phyloP scores from a whole-genome alignment of 2,113 vertebrate species.

The Paramisgurnus dabryanus region DNA sequence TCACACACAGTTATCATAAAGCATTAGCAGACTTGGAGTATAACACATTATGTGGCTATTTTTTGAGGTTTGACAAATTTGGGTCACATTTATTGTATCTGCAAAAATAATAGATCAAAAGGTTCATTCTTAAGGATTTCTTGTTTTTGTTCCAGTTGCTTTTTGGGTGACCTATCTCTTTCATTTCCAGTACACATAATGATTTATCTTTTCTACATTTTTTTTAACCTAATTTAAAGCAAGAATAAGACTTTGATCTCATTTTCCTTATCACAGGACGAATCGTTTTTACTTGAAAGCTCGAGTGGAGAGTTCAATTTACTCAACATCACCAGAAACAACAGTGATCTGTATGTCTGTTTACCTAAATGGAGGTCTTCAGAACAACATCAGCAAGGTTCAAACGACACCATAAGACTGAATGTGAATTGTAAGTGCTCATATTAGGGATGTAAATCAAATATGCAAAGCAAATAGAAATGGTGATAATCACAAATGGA shows the following conservation, averaged over 20 bases:
- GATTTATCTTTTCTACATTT: neutral
- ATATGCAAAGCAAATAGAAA: no score
- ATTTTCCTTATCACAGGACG: slow-evolving; percentile 34
- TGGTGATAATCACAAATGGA: neutral
- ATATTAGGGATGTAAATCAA: neutral
- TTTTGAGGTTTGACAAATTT: no score
- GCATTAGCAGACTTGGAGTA: no score
- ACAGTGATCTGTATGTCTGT: slow-evolving; percentile 47
- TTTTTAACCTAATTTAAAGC: neutral
- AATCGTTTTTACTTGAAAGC: neutral
- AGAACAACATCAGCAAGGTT: neutral
- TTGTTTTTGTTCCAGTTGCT: no score
- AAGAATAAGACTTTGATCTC: neutral
- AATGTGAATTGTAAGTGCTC: slow-evolving; percentile 49
- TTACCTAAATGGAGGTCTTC: slow-evolving; percentile 34
- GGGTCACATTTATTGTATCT: no score
- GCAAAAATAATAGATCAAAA: no score
- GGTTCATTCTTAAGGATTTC: no score
- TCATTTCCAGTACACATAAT: neutral
- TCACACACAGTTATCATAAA: no score
- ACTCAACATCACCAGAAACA: slow-evolving; percentile 34
- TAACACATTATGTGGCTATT: no score
- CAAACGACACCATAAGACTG: slow-evolving; percentile 23
- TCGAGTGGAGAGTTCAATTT: slow-evolving; percentile 43
- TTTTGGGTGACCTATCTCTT: no score